Evolutionary conservation across 2,888 invertebrate species (phyloP), one percentile per base, ranked within the genome.

Genomic region (Brachylomia viminalis): DNA sequence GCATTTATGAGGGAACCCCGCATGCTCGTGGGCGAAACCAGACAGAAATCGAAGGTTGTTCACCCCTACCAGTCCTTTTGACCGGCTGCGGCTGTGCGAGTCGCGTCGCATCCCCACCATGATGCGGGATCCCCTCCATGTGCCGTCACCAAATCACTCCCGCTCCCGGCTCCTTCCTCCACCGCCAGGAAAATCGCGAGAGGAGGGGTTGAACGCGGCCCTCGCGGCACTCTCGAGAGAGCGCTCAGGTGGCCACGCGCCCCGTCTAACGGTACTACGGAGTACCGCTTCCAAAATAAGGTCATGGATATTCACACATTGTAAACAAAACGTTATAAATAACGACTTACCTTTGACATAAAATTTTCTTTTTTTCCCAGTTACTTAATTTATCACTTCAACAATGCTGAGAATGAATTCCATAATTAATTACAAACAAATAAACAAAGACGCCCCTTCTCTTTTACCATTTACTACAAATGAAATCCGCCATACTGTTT

Each of bases 151-250:
- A 95, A 96, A 94, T 95, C 94, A 95, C 96, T 95, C 95, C 96
- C 96, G 95, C 95, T 96, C 96, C 96, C 96, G 95, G 92, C 95
- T 94, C 94, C 92, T 95, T 95, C 96, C 96, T 94, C 96, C 95
- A 94, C 95, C 91, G 93, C 90, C 93, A 95, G 94, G 95, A 91
- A 95, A 94, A 93, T 92, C 87, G 94, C 93, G 94, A 95, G 96
- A 95, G 96, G 96, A 95, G 95, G 95, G 95, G 95, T 95, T 92
- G 95, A 89, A 91, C 92, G 91, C 93, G 92, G 93, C 92, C 93
- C 93, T 93, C 93, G 90, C 92, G 91, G 93, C 94, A 94, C 94
- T 93, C 90, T 86, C 89, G 89, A 87, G 89, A 89, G 91, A 89
- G 91, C 94, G 91, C 89, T 91, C 89, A 88, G 88, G 89, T 89